Base-by-base conservation (phyloP, 2,797 vertebrate genomes). In the Lepilemur ruficaudatus region DNA sequence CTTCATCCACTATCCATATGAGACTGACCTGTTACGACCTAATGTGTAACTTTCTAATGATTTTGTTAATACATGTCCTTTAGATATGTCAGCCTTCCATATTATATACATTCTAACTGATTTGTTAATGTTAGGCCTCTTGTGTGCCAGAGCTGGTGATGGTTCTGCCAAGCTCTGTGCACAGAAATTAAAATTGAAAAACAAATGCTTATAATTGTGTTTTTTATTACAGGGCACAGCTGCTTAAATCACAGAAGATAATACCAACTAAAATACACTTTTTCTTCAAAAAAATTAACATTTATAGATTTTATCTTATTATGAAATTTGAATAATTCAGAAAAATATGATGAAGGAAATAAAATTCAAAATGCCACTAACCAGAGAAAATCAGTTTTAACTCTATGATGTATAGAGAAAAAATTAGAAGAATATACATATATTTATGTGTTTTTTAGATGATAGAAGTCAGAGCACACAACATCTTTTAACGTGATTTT, bases 191-290 rank as follows among this genome's bases (percentile, higher is more conserved):
- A 81, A 61, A 87, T 23, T 48, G 28, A n/a, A 55, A 92, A 72
- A 23, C 46, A 78, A 90, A 79, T 43, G 65, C 30, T 57, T 79
- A 78, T 43, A 38, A 52, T 12, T 57, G 3, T 52, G 11, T 79
- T 12, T 46, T 59, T 65, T 72, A 89, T 69, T 30, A 83, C n/a
- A 41, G 25, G 72, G 1, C 10, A 94, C 2, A 80, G 55, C 38
- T 83, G 28, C 80, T 75, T 92, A 86, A 82, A 50, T 92, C 88
- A 93, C 43, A 90, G 43, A 93, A 91, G 73, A 87, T 11, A 86
- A 81, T 63, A 25, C 17, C 20, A 92, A 92, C 22, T 43, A 70
- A 93, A 97, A 87, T 61, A 81, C 1, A 89, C 38, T 93, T 84
- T 78, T 43, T 82, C 4, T 38, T 43, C 22, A 50, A 59, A 50